phyloP scores from a whole-genome alignment of 2,797 vertebrate species.

The Cheracebus regulus region DNA sequence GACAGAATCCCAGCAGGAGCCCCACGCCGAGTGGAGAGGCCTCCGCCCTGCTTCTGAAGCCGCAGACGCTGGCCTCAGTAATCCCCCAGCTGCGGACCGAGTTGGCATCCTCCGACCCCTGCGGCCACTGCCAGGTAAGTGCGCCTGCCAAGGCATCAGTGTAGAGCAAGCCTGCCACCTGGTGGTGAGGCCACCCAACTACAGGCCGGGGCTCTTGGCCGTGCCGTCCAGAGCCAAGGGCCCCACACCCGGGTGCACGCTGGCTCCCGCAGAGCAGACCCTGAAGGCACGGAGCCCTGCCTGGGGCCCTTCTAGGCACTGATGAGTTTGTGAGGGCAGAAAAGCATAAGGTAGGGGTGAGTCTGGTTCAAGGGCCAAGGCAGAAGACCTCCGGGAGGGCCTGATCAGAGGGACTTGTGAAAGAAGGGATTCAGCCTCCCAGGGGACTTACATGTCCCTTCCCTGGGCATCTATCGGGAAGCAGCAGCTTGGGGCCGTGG shows the following conservation, averaged over 20 bases:
- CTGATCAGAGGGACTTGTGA: neutral
- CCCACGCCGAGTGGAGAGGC: neutral
- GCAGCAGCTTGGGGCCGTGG: neutral
- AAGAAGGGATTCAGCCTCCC: neutral
- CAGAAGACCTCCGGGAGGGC: too few relatives aligned
- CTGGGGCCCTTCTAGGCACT: neutral
- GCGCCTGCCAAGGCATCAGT: constrained; percentile 49
- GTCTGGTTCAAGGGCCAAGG: neutral
- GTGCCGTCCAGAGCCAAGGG: neutral
- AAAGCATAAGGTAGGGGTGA: neutral
- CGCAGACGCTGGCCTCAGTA: neutral
- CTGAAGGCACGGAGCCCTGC: neutral
- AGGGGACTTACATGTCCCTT: neutral
- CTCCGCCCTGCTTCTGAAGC: neutral
- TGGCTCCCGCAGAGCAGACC: too few relatives aligned
- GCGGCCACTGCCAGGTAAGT: constrained; percentile 68
- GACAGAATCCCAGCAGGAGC: neutral
- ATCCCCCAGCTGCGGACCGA: neutral
- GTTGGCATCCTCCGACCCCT: constrained; percentile 30
- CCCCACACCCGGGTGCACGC: neutral
- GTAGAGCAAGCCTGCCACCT: constrained; percentile 79
- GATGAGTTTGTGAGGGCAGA: neutral
- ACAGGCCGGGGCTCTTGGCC: constrained; percentile 63
- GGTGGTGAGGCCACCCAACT: constrained; percentile 67
- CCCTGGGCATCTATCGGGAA: fast-evolving